Percentiles rank a stretch among this genome's conserved stretches.
These are phyloP conservation scores for Drosophila teissieri DNA, from an alignment of 1,140 invertebrate species.

Conservation along the genomic window DNA sequence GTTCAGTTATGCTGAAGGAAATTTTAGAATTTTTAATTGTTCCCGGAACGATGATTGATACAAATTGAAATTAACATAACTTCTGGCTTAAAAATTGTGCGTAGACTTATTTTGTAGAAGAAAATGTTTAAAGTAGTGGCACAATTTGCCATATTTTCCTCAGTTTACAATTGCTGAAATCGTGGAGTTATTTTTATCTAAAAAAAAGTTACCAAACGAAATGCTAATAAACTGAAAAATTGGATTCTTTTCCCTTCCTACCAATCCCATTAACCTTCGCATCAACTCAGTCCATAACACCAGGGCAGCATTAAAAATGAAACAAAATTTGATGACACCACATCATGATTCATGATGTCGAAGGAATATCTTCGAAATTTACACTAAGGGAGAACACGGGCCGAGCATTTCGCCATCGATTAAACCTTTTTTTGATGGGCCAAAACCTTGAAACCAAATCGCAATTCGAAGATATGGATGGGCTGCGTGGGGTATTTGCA, in stretches of 20 bases:
- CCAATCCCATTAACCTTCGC: constrained; percentile 15
- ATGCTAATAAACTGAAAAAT: neutral
- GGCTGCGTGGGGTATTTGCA: constrained; percentile 1
- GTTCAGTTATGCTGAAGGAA: constrained; percentile 12
- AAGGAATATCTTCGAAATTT: constrained; percentile 65
- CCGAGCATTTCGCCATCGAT: constrained; percentile 47
- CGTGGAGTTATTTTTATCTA: neutral
- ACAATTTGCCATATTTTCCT: too few relatives aligned
- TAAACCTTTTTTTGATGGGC: constrained; percentile 79
- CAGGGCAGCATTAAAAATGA: constrained; percentile 34
- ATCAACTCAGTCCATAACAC: constrained; percentile 16
- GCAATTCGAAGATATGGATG: constrained; percentile 10
- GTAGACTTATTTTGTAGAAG: neutral
- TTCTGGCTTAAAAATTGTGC: neutral
- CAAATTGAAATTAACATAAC: constrained; percentile 8
- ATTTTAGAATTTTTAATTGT: constrained; percentile 40
- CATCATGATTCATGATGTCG: constrained; percentile 46
- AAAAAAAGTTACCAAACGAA: neutral
- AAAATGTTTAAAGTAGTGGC: too few relatives aligned
- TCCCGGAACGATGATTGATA: constrained; percentile 13
- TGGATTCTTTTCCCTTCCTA: neutral
- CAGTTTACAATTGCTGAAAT: too few relatives aligned
- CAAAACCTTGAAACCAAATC: constrained; percentile 39
- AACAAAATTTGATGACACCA: constrained; percentile 69
- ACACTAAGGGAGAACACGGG: constrained; percentile 54